Evolutionary conservation across 1,140 invertebrate species (phyloP), one percentile per base, ranked within the genome.

Genomic region (Drosophila sp.): DNA sequence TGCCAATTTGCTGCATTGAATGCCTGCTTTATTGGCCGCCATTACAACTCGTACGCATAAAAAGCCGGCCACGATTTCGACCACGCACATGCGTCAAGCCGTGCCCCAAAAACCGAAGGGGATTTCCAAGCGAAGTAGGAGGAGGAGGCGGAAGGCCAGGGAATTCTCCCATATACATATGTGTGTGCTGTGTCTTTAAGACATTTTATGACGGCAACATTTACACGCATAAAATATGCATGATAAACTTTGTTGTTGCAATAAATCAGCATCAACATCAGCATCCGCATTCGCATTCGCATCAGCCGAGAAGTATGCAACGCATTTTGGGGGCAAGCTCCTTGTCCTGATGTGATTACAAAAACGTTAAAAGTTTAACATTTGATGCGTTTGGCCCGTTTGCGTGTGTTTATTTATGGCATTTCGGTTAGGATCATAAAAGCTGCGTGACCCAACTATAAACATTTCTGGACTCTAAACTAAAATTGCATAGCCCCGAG

Each of bases 221-320:
- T 90, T 90, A 90, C 87, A 78, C 89, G 77, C 89, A 90, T 90
- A 80, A 90, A 90, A 87, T 90, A 90, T 90, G 87, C 87, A 90
- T 90, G 87, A 90, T 90, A 89, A 90, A 90, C 78, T 87, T 90
- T 83, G 79, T 90, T 83, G 79, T 77, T 82, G 78, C 87, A 90
- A 90, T 90, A 90, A 90, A 90, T 87, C 81, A 86, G 75, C 76
- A 72, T 87, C 81, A 86, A 72, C 76, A 72, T 63, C 59, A 61
- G 45, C 53, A 38, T 38, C n/a, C n/a, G 36, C 53, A 38, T 38
- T 4, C n/a, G n/a, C n/a, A 38, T 38, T 13, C 36, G 36, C 36
- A 41, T 14, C 45, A 66, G 64, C 70, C 57, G 18, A 71, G 80
- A 84, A 75, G 65, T 72, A 64, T 86, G 84, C 83, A 87, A 51